A percentile compares a stretch with the other conserved stretches of the same genome.
These are phyloP conservation scores for Sebastes aleutianus DNA, from an alignment of 2,797 vertebrate genomes.

Conservation along the genomic window DNA sequence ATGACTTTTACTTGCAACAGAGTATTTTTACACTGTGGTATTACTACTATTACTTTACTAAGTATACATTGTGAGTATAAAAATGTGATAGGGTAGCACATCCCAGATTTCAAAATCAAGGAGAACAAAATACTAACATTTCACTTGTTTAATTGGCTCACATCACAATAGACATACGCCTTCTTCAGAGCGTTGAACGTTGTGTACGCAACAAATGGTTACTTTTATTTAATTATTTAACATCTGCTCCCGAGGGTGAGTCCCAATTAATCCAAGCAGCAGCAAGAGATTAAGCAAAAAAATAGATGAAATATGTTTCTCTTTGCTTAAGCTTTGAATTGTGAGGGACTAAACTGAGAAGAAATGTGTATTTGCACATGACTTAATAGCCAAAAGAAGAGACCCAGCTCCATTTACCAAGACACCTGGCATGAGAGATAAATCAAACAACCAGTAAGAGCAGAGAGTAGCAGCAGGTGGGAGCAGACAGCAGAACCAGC, in stretches of 20 bases:
- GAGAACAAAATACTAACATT: too few species aligned
- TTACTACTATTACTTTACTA: too few species aligned
- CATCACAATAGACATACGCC: too few species aligned
- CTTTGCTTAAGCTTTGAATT: neutral
- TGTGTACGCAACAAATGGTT: neutral
- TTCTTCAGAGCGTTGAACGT: too few species aligned
- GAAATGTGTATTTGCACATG: neutral
- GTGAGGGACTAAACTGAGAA: neutral
- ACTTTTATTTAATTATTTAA: neutral
- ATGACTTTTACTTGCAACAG: too few species aligned
- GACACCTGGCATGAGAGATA: constrained; percentile 27
- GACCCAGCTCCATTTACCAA: neutral
- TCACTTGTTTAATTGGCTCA: too few species aligned
- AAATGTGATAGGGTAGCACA: too few species aligned
- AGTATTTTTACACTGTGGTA: too few species aligned
- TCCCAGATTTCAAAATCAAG: too few species aligned
- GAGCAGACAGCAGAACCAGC: constrained; percentile 8
- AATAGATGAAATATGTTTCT: neutral
- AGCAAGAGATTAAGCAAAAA: neutral
- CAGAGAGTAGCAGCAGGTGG: constrained; percentile 15
- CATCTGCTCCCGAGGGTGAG: neutral
- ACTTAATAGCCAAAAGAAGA: constrained; percentile 6
- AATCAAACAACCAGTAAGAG: constrained; percentile 34
- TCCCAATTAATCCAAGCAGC: neutral
- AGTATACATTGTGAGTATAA: too few species aligned